Percentiles rank a stretch among this genome's conserved stretches.
Evolutionary conservation across 1,140 invertebrate species (phyloP).

Genomic region (Theocolax elegans): DNA sequence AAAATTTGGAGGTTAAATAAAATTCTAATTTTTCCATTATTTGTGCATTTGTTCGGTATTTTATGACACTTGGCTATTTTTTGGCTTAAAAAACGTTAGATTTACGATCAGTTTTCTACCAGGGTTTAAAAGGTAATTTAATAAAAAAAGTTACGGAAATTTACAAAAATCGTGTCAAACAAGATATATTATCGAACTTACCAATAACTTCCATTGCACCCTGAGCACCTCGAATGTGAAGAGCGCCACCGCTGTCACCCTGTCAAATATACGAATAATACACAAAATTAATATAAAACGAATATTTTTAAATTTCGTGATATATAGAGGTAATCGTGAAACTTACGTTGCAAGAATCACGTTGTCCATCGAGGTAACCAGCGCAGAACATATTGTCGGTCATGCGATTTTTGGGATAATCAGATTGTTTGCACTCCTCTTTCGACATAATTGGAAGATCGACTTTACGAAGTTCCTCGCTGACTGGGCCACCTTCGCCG

Average conservation of each 20-base stretch:
- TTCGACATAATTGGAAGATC: conserved; percentile 71
- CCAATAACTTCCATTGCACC: conserved; percentile 70
- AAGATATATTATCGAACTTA: too few species aligned
- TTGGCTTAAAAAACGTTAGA: too few species aligned
- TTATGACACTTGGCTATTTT: too few species aligned
- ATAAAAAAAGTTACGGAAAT: too few species aligned
- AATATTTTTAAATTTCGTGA: not conserved
- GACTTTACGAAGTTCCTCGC: conserved; percentile 72
- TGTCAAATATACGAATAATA: conserved; percentile 37
- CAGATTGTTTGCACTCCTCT: conserved; percentile 69
- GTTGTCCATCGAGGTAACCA: conserved; percentile 75
- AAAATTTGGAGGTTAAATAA: too few species aligned
- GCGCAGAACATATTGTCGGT: conserved; percentile 85
- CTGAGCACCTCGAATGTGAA: conserved; percentile 60
- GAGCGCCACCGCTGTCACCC: conserved; percentile 72
- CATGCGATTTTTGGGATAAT: conserved; percentile 70
- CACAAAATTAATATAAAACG: not conserved
- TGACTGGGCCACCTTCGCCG: conserved; percentile 72
- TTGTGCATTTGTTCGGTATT: too few species aligned
- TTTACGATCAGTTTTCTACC: too few species aligned
- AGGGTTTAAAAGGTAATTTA: too few species aligned
- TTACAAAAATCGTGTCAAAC: too few species aligned
- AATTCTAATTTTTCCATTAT: too few species aligned
- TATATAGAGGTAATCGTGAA: not conserved
- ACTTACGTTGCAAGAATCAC: conserved; percentile 80